Conservation (phyloP, 2,888 invertebrate genomes). For the Eilema griseolum region DNA sequence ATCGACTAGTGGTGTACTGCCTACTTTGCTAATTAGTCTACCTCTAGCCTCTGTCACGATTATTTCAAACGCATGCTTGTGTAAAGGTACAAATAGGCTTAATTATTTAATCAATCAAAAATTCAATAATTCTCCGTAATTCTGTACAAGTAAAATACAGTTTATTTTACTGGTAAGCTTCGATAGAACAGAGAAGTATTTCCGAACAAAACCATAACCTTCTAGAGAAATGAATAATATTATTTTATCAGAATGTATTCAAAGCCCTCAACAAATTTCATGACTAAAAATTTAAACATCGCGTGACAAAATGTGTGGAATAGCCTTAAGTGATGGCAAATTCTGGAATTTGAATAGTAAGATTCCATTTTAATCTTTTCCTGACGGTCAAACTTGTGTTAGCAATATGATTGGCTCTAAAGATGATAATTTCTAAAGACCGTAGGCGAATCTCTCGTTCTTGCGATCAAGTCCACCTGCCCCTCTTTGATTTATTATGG, state of each 20-base stretch:
- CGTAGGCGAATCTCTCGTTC: constrained; percentile 82
- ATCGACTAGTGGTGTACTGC: constrained; percentile 68
- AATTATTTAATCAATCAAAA: neutral
- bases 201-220: constrained; percentile 5
- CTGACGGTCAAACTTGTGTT: constrained; percentile 37
- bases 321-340: constrained; percentile 51
- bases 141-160: neutral
- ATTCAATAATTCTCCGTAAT: neutral
- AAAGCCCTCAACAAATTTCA: constrained; percentile 38
- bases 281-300: constrained; percentile 49
- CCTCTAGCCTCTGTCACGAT: constrained; percentile 77
- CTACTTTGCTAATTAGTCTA: constrained; percentile 79
- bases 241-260: constrained; percentile 25
- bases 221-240: constrained; percentile 27
- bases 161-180: neutral
- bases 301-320: constrained; percentile 64
- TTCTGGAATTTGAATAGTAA: constrained; percentile 62
- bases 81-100: constrained; percentile 46
- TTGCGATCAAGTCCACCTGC: constrained; percentile 83
- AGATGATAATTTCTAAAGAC: constrained; percentile 82
- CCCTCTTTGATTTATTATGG: constrained; percentile 85
- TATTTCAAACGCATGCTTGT: constrained; percentile 64
- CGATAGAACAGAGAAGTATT: constrained; percentile 5
- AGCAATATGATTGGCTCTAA: constrained; percentile 51
- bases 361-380: constrained; percentile 61